A percentile compares a stretch with the other conserved stretches of the same genome.
Evolutionary conservation across 2,113 vertebrate genomes (phyloP).

Genomic region (Picathartes gymnocephalus): DNA sequence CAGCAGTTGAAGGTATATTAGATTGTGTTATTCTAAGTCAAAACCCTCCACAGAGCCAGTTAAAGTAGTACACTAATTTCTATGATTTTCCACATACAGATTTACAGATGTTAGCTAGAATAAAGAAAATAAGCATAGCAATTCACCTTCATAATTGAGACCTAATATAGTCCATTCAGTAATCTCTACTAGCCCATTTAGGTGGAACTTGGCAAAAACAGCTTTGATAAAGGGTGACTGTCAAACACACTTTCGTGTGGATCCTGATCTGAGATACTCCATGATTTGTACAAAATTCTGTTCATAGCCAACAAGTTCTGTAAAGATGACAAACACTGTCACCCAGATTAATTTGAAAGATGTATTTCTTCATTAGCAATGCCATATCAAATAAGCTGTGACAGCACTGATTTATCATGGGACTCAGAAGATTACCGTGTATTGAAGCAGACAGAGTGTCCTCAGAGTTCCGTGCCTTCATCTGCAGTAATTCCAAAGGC

Average conservation of each 20-base stretch:
- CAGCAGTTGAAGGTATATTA: neutral
- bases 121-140: neutral
- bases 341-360: neutral
- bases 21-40: neutral
- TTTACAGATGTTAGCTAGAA: neutral
- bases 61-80: neutral
- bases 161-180: neutral
- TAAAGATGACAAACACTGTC: neutral
- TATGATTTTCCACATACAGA: neutral
- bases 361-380: neutral
- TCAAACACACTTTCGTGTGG: neutral
- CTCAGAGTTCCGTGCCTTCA: too few relatives aligned
- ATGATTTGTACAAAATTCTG: neutral
- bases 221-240: neutral
- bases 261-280: neutral
- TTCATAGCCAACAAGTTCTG: neutral
- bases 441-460: neutral
- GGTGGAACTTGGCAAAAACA: neutral
- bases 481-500: neutral
- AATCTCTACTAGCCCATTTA: neutral
- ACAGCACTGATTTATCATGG: neutral
- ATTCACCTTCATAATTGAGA: neutral
- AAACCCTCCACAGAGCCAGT: neutral
- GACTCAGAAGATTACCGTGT: neutral
- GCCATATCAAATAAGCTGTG: neutral